Conservation (phyloP, 2,797 vertebrate species). For the Tauraco hartlaubi region DNA sequence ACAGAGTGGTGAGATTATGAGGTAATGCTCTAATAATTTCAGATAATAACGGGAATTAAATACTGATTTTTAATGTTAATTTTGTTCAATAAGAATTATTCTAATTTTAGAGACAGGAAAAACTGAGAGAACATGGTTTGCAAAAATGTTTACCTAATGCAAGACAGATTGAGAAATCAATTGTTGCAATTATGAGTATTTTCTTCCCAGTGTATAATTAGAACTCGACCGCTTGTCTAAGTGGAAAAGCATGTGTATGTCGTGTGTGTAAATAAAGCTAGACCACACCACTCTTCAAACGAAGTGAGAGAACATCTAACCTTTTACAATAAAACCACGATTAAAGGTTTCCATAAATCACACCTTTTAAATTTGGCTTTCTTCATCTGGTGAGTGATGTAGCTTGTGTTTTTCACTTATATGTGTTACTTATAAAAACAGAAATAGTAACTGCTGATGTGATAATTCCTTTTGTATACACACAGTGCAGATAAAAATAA, state of each 20-base stretch:
- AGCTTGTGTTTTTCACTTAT: background rate
- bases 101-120: background rate
- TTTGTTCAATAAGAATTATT: background rate
- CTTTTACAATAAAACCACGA: background rate
- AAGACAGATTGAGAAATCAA: background rate
- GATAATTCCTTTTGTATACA: background rate
- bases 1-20: background rate
- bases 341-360: background rate
- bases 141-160: background rate
- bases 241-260: background rate
- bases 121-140: background rate
- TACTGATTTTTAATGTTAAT: background rate
- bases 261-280: background rate
- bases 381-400: background rate
- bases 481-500: background rate
- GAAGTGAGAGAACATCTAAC: background rate
- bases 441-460: background rate
- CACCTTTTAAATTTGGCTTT: background rate
- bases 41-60: background rate
- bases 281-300: background rate
- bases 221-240: background rate
- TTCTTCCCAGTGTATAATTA: background rate
- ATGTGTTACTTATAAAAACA: background rate
- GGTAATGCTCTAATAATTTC: background rate
- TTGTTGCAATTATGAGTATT: background rate